Percentiles rank a stretch among this genome's conserved stretches.
These are phyloP conservation scores for Percopsis transmontana DNA, from an alignment of 2,113 vertebrate species.

Conservation along the genomic window DNA sequence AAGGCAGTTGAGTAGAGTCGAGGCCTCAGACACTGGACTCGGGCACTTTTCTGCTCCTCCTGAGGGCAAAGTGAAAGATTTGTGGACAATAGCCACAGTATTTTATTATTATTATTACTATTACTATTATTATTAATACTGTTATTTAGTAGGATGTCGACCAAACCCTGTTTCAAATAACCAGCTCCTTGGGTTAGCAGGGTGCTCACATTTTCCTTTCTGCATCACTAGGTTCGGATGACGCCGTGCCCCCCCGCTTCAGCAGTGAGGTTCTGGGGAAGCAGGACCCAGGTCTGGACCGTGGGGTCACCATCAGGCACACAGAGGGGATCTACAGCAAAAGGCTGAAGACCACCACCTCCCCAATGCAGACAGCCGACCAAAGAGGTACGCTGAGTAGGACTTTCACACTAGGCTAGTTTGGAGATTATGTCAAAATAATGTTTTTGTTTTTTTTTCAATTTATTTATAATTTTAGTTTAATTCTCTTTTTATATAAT, in stretches of 20 bases:
- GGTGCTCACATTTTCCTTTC: neutral
- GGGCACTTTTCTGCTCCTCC: slow-evolving; percentile 8
- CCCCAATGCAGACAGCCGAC: slow-evolving; percentile 17
- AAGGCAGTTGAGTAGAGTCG: neutral
- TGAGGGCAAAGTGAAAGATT: neutral
- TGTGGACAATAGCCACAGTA: neutral
- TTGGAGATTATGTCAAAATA: neutral
- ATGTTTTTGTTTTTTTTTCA: neutral
- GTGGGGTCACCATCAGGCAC: slow-evolving; percentile 59
- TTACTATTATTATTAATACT: neutral
- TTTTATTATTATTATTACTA: neutral
- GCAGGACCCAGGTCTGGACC: slow-evolving; percentile 44
- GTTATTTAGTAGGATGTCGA: neutral
- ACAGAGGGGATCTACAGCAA: slow-evolving; percentile 80
- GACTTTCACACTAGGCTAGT: neutral
- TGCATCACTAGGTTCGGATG: slow-evolving; percentile 80
- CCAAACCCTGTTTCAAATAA: neutral
- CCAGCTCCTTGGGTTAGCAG: slow-evolving; percentile 13
- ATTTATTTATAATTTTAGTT: neutral
- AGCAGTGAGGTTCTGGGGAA: slow-evolving; percentile 64
- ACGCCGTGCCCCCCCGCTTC: slow-evolving; percentile 79
- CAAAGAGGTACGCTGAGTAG: slow-evolving; percentile 46
- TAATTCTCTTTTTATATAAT: no score
- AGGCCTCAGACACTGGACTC: neutral
- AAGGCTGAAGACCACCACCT: slow-evolving; percentile 48